Evolutionary conservation across 2,113 vertebrate species (phyloP).

Genomic region (Phodopus roborovskii): DNA sequence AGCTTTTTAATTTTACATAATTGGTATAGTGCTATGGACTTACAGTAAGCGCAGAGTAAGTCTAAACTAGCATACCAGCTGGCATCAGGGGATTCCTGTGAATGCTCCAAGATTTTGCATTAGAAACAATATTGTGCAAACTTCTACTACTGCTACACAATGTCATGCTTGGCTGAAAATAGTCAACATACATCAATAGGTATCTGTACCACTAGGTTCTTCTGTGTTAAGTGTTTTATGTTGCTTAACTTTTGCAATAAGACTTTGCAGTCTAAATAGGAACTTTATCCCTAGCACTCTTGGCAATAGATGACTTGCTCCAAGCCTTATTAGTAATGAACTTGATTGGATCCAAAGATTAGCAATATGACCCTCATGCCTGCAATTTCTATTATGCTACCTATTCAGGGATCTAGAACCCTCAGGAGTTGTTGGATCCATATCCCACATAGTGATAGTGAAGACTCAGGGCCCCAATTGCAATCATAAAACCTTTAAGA

Average conservation of each 20-base stretch:
- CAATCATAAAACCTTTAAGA: background rate
- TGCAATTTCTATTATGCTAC: background rate
- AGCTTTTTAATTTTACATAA: background rate
- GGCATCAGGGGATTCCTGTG: background rate
- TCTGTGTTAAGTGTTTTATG: slow-evolving; percentile 10
- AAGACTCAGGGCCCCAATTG: background rate
- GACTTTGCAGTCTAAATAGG: background rate
- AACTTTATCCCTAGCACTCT: background rate
- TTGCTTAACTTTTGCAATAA: slow-evolving; percentile 36
- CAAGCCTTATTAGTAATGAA: background rate
- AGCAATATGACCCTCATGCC: background rate
- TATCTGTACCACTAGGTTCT: slow-evolving; percentile 25
- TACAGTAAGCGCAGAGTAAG: background rate
- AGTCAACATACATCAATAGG: background rate
- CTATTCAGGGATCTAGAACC: background rate
- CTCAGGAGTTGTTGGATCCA: background rate
- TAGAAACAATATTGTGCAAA: slow-evolving; percentile 45
- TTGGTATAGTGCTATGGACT: background rate
- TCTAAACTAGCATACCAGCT: slow-evolving; percentile 50
- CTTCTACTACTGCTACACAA: background rate
- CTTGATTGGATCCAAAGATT: slow-evolving; percentile 5
- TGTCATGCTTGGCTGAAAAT: slow-evolving; percentile 40
- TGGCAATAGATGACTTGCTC: slow-evolving; percentile 31
- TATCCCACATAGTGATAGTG: background rate
- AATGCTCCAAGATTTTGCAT: slow-evolving; percentile 45